phyloP scores from a whole-genome alignment of 2,113 vertebrate species.

The Vulpes vulpes region DNA sequence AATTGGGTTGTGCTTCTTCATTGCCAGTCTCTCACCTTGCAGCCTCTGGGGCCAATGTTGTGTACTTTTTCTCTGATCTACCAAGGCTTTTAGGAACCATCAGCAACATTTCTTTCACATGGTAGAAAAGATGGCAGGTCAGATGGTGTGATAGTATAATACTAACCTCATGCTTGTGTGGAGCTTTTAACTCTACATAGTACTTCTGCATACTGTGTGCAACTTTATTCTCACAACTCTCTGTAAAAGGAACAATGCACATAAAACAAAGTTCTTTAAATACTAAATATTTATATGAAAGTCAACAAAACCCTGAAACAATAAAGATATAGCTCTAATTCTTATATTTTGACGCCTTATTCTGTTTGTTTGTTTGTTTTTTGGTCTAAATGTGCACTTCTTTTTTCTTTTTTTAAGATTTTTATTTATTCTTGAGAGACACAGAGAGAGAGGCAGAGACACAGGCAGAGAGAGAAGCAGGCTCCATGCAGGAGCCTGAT shows the following conservation, averaged over 20 bases:
- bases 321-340: neutral
- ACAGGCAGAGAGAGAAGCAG: too few species aligned
- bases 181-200: neutral
- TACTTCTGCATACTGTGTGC: too few species aligned
- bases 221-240: neutral
- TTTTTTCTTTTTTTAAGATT: too few species aligned
- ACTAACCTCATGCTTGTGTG: neutral
- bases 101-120: neutral
- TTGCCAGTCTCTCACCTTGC: neutral
- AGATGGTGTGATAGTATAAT: neutral
- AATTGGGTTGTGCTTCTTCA: neutral
- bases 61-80: neutral
- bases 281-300: neutral
- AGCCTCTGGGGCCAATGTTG: neutral
- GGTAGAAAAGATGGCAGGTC: neutral
- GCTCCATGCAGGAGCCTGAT: too few species aligned
- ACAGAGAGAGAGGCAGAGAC: too few species aligned
- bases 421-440: too few species aligned
- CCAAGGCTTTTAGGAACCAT: neutral
- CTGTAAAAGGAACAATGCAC: neutral
- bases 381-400: neutral
- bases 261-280: neutral
- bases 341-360: neutral
- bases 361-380: neutral
- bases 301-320: neutral